Percentiles rank a stretch among this genome's conserved stretches.
Evolutionary conservation across 2,797 vertebrate species (phyloP).

Genomic region (Simalia tracyae): DNA sequence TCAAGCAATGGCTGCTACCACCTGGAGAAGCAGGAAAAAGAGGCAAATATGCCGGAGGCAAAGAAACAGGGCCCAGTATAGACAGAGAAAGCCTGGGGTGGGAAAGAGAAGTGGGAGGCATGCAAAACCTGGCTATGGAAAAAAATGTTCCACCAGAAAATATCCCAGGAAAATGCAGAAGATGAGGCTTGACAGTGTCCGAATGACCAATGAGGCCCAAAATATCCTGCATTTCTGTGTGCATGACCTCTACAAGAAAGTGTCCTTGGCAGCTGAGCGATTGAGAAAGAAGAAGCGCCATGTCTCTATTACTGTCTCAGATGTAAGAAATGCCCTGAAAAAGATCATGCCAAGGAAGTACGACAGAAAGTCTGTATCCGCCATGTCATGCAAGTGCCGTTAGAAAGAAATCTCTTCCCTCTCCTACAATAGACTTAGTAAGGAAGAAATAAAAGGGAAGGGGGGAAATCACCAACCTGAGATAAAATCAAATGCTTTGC

Average conservation of each 20-base stretch:
- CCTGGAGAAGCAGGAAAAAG: slow-evolving; percentile 8
- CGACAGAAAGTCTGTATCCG: not conserved
- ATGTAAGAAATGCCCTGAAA: slow-evolving; percentile 33
- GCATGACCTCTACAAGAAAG: slow-evolving; percentile 31
- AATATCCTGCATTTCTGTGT: slow-evolving; percentile 32
- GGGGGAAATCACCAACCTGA: not conserved
- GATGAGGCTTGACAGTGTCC: not conserved
- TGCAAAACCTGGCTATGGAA: not conserved
- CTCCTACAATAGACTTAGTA: slow-evolving; percentile 1
- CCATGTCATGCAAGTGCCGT: slow-evolving; percentile 13
- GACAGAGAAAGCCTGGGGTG: not conserved
- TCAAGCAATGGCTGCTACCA: slow-evolving; percentile 16
- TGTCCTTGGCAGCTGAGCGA: slow-evolving; percentile 28
- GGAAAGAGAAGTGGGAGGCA: not conserved
- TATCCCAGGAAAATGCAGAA: not conserved
- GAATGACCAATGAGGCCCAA: slow-evolving; percentile 27
- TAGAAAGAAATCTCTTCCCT: slow-evolving; percentile 20
- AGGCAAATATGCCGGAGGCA: not conserved
- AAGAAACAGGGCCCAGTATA: not conserved
- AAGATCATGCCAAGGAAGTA: slow-evolving; percentile 21
- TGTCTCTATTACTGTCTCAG: slow-evolving; percentile 24
- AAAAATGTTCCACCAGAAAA: not conserved
- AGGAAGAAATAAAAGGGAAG: not conserved
- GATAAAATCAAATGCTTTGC: slow-evolving; percentile 16
- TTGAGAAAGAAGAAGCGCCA: slow-evolving; percentile 29